Evolutionary conservation across 2,888 invertebrate species (phyloP), one percentile per base, ranked within the genome.

Genomic region (Piscicola geometra): DNA sequence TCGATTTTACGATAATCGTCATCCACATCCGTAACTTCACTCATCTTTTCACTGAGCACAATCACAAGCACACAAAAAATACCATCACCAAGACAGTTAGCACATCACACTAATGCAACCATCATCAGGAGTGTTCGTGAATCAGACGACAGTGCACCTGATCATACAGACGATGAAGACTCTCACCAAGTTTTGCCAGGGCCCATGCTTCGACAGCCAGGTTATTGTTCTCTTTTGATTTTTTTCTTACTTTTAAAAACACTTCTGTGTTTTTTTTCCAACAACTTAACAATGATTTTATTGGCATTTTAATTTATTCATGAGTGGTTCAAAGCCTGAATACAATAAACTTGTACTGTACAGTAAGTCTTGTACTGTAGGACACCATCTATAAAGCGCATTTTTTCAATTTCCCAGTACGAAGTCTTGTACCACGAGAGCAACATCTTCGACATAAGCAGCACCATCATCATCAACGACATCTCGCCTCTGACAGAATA

Each of bases 131-230:
- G 60, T 56, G 3, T 56, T 56, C n/a, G 60, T 56, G 60, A 56
- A 56, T 21, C 60, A 56, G 67, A 35, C 73, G 35, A 73, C 32
- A 30, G 64, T 60, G n/a, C 1, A 33, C 25, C 36, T 73, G 36
- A 35, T 73, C 1, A 73, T 60, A 15, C 73, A 73, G 35, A 60
- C 52, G 1, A 56, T 73, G 30, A 60, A 64, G 36, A 73, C 60
- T 21, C 32, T 73, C 64, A 30, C 33, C 64, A 73, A 73, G 64
- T 73, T 33, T 36, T 73, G 73, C 25, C 73, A 73, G 25, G 73
- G 73, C 21, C 73, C 73, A 15, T 73, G 73, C 36, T 33, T 33
- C 25, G 73, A 73, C n/a, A 73, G 64, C 36, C 73, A 73, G n/a
- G 73, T 73, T 15, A 47, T 28, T 68, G 30, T 28, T 30, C n/a